These are phyloP conservation scores for Scaeva pyrastri DNA, from an alignment of 2,888 invertebrate species.

Conservation along the genomic window DNA sequence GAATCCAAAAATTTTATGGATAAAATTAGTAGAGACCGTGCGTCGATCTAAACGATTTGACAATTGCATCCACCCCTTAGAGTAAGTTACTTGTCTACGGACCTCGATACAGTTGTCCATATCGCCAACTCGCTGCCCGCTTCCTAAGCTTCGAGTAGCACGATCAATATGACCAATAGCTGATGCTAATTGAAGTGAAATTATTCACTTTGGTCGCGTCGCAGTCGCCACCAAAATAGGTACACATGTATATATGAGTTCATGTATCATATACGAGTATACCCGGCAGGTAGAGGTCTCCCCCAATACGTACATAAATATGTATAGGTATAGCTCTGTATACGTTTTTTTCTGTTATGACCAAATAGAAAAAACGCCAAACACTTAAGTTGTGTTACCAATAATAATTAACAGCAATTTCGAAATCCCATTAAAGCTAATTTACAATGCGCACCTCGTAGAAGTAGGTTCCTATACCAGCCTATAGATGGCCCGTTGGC, in stretches of 20 bases:
- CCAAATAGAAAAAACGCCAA: conserved; percentile 53
- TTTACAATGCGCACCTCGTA: conserved; percentile 70
- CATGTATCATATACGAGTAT: background rate
- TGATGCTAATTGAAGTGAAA: conserved; percentile 74
- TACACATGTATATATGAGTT: too few species aligned
- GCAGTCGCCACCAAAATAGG: background rate
- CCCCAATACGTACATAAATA: background rate
- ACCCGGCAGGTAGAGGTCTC: background rate
- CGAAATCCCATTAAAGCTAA: conserved; percentile 70
- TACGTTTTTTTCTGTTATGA: too few species aligned
- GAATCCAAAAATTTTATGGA: too few species aligned
- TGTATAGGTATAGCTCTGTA: too few species aligned
- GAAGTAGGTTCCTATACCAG: too few species aligned
- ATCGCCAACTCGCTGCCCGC: conserved; percentile 37
- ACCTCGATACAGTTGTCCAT: background rate
- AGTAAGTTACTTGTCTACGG: background rate
- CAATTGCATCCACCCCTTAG: background rate
- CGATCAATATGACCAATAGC: conserved; percentile 64
- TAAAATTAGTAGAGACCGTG: too few species aligned
- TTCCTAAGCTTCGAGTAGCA: conserved; percentile 48
- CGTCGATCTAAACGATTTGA: too few species aligned
- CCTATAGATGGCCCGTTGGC: background rate
- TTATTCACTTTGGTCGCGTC: conserved; percentile 39
- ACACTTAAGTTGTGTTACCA: conserved; percentile 72
- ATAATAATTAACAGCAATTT: conserved; percentile 75